Evolutionary conservation across 2,797 vertebrate genomes (phyloP).

Genomic region (Microtus obscurus): DNA sequence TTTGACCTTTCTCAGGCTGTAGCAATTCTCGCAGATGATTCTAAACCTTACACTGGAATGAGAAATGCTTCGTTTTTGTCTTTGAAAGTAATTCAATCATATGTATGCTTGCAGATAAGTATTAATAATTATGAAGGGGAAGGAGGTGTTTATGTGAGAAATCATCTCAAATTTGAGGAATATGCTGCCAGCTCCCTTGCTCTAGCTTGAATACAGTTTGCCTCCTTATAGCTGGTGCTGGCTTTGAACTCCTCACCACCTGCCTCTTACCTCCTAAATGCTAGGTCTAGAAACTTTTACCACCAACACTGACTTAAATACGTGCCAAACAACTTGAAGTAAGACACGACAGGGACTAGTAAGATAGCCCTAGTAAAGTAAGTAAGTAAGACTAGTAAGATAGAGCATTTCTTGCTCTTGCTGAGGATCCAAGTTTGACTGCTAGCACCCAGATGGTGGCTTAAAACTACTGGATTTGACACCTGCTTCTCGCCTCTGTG

Average conservation of each 20-base stretch:
- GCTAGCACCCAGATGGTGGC: no score
- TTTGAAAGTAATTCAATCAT: no score
- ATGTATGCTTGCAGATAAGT: not conserved
- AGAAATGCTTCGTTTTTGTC: no score
- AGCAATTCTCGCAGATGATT: no score
- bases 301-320: not conserved
- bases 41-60: no score
- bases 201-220: not conserved
- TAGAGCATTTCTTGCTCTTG: no score
- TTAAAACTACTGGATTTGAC: no score
- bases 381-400: no score
- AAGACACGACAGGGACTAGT: not conserved
- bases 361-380: no score
- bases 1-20: no score
- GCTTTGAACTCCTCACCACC: not conserved
- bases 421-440: no score
- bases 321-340: not conserved
- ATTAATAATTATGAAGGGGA: not conserved
- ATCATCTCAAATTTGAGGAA: not conserved
- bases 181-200: not conserved
- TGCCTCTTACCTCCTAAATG: not conserved
- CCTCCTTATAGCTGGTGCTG: not conserved
- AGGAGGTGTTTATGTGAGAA: not conserved
- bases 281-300: not conserved
- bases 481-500: no score